A percentile compares a stretch with the other conserved stretches of the same genome.
These are phyloP conservation scores for Zaprionus ornatus DNA, from an alignment of 1,140 invertebrate genomes.

Conservation along the genomic window DNA sequence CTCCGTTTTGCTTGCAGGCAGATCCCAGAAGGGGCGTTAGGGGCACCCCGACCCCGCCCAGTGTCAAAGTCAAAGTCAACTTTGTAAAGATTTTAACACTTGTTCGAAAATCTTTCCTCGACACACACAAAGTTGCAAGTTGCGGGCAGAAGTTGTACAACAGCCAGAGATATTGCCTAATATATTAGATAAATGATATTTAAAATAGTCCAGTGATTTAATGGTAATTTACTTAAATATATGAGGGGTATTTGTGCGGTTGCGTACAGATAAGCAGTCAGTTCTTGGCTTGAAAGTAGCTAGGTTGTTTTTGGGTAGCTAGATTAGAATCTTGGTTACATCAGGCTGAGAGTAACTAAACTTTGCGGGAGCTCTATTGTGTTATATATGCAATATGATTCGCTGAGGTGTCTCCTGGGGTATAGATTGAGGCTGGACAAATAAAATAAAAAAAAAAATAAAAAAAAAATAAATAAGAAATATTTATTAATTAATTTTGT, in stretches of 20 bases:
- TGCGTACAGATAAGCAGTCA: background rate
- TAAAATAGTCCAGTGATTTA: background rate
- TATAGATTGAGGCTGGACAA: too few species aligned
- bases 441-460: too few species aligned
- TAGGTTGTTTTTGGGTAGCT: too few species aligned
- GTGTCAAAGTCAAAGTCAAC: constrained; percentile 34
- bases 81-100: constrained; percentile 34
- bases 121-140: background rate
- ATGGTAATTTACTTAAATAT: background rate
- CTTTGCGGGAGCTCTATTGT: too few species aligned
- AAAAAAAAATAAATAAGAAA: too few species aligned
- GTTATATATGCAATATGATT: too few species aligned
- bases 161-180: constrained; percentile 4
- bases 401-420: too few species aligned
- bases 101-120: background rate
- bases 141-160: background rate
- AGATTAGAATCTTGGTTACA: too few species aligned
- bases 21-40: too few species aligned
- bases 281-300: too few species aligned
- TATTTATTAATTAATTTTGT: too few species aligned
- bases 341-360: too few species aligned
- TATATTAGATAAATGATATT: background rate
- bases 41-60: background rate
- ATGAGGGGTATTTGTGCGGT: background rate
- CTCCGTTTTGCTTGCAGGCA: constrained; percentile 35